phyloP scores from a whole-genome alignment of 2,113 vertebrate species.

The Pygoscelis adeliae region DNA sequence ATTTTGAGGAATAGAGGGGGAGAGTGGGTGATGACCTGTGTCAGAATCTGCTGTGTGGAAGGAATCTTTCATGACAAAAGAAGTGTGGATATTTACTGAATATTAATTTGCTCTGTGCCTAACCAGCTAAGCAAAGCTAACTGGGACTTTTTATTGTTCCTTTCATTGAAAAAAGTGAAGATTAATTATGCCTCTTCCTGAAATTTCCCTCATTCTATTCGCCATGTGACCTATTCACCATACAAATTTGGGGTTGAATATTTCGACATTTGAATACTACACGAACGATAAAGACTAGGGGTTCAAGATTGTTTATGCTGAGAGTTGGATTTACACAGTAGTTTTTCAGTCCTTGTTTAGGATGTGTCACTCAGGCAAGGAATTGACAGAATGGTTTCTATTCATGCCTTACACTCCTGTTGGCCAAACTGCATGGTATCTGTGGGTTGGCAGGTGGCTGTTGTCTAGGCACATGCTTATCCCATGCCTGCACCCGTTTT shows the following conservation, averaged over 20 bases:
- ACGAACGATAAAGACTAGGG: background rate
- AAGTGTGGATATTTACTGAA: constrained; percentile 18
- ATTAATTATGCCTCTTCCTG: background rate
- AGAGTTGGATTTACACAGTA: background rate
- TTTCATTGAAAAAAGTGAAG: background rate
- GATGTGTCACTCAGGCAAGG: background rate
- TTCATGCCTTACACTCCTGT: background rate
- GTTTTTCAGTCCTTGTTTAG: background rate
- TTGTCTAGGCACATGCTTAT: background rate
- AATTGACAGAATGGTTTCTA: background rate
- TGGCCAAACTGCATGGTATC: background rate
- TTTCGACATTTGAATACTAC: background rate
- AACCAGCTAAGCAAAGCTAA: background rate
- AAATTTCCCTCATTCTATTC: background rate
- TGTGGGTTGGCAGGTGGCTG: background rate
- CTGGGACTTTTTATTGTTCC: background rate
- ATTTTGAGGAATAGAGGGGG: constrained; percentile 18
- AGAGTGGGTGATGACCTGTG: constrained; percentile 18
- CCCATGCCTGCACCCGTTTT: background rate
- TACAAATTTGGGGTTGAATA: background rate
- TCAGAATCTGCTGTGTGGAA: constrained; percentile 10
- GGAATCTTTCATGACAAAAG: background rate
- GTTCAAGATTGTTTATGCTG: background rate
- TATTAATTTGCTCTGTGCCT: background rate
- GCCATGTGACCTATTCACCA: background rate